phyloP scores from a whole-genome alignment of 1,140 invertebrate species.

The Papilio xuthus region DNA sequence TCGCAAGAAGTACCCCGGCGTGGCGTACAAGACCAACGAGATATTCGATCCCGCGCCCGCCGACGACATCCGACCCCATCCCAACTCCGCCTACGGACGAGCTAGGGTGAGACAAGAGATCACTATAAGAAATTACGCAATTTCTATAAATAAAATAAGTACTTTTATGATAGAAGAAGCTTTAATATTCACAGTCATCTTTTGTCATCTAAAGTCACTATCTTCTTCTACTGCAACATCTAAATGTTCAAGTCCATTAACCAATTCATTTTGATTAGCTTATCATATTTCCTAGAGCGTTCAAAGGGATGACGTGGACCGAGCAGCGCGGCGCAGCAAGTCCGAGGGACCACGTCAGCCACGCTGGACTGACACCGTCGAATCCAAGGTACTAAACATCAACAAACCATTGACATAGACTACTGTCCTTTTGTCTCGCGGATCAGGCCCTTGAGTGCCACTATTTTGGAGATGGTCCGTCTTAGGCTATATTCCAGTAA shows the following conservation, averaged over 20 bases:
- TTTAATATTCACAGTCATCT: background rate
- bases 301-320: constrained; percentile 70
- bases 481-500: background rate
- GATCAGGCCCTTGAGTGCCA: too few species aligned
- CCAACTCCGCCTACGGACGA: constrained; percentile 79
- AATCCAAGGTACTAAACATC: constrained; percentile 72
- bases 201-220: background rate
- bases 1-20: constrained; percentile 92
- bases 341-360: constrained; percentile 85
- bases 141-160: background rate
- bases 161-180: background rate
- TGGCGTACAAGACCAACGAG: constrained; percentile 92
- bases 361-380: constrained; percentile 80
- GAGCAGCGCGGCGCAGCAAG: constrained; percentile 84
- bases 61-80: constrained; percentile 79
- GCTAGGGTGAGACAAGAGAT: constrained; percentile 79
- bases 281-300: constrained; percentile 54
- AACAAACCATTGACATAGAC: background rate
- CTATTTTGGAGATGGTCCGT: too few species aligned
- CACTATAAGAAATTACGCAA: background rate
- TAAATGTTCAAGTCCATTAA: background rate
- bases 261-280: background rate
- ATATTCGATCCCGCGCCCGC: constrained; percentile 85
- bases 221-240: background rate
- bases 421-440: too few species aligned